These are phyloP conservation scores for Lanistes nyassanus DNA, from an alignment of 1,140 invertebrate species.

Conservation along the genomic window DNA sequence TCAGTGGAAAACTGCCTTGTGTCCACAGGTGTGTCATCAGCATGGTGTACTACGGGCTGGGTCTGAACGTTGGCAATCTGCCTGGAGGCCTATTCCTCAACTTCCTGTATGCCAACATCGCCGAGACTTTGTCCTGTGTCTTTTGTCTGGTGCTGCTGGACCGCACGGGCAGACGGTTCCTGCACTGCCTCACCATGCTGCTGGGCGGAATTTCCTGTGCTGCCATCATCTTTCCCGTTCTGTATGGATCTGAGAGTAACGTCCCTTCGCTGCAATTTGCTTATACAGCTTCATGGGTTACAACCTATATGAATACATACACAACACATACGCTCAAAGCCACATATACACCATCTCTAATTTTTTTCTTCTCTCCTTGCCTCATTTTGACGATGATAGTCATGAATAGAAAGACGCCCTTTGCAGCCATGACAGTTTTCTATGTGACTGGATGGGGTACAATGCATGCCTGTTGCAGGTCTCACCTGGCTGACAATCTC, in stretches of 20 bases:
- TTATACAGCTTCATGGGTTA: too few species aligned
- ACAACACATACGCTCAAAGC: too few species aligned
- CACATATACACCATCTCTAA: too few species aligned
- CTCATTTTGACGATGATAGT: too few species aligned
- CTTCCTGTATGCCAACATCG: slow-evolving; percentile 70
- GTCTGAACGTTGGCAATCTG: slow-evolving; percentile 59
- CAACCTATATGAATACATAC: too few species aligned
- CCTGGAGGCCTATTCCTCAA: slow-evolving; percentile 61
- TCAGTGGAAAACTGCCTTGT: not conserved
- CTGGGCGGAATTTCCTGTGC: slow-evolving; percentile 51
- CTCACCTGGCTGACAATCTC: slow-evolving; percentile 38
- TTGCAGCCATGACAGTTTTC: too few species aligned
- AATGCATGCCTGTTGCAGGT: slow-evolving; percentile 26
- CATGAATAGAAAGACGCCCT: too few species aligned
- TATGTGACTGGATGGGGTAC: too few species aligned
- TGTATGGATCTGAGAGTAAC: slow-evolving; percentile 45
- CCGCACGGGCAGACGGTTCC: slow-evolving; percentile 44
- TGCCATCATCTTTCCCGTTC: slow-evolving; percentile 47
- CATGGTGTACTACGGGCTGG: slow-evolving; percentile 69
- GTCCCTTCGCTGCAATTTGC: too few species aligned
- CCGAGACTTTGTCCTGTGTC: slow-evolving; percentile 77
- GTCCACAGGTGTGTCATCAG: slow-evolving; percentile 47
- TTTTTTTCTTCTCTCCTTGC: too few species aligned
- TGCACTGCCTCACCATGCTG: slow-evolving; percentile 51
- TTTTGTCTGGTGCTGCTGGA: slow-evolving; percentile 47